These are phyloP conservation scores for Sebastes minor DNA, from an alignment of 2,797 vertebrate species.

Conservation along the genomic window DNA sequence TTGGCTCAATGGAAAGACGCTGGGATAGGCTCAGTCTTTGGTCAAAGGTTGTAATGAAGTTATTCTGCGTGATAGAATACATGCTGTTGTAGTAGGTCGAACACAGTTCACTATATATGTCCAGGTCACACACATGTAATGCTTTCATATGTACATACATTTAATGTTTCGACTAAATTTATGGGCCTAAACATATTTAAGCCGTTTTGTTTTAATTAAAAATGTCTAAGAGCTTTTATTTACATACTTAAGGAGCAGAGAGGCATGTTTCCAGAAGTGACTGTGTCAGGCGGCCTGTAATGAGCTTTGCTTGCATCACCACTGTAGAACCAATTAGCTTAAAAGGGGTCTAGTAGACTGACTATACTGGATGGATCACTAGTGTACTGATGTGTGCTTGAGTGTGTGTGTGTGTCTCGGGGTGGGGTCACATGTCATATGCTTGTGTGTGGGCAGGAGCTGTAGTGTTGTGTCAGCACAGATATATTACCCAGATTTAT, in stretches of 20 bases:
- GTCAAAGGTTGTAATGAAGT: neutral
- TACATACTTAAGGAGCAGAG: neutral
- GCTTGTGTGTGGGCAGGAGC: conserved; percentile 23
- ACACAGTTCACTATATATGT: neutral
- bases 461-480: conserved; percentile 71
- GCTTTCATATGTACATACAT: neutral
- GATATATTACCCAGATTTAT: conserved; percentile 69
- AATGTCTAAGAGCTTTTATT: neutral
- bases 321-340: conserved; percentile 74
- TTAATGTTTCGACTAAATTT: neutral
- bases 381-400: conserved; percentile 8
- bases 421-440: neutral
- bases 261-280: conserved; percentile 20
- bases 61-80: neutral
- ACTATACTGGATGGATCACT: conserved; percentile 60
- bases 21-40: neutral
- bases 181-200: neutral
- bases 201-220: neutral
- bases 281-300: conserved; percentile 42
- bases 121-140: neutral
- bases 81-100: neutral
- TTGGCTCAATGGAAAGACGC: neutral
- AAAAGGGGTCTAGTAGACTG: conserved; percentile 65
- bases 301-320: conserved; percentile 45
- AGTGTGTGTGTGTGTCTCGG: neutral